phyloP scores from a whole-genome alignment of 2,888 invertebrate genomes.

The Apodemia zela region DNA sequence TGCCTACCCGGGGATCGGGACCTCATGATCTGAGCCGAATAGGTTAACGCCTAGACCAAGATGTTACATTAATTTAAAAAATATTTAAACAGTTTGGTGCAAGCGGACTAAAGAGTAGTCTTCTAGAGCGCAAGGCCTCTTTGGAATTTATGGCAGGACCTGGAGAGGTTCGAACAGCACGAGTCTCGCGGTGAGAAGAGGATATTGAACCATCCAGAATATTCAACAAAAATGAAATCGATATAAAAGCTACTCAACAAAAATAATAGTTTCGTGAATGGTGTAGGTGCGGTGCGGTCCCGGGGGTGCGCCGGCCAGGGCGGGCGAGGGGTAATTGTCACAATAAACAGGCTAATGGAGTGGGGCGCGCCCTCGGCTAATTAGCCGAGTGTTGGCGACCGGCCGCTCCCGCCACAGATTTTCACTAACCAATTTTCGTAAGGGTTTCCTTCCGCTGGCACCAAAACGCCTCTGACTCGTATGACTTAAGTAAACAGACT shows the following conservation, averaged over 20 bases:
- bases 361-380: slow-evolving; percentile 49
- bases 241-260: slow-evolving; percentile 15
- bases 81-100: too few relatives aligned
- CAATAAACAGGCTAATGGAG: slow-evolving; percentile 74
- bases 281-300: slow-evolving; percentile 23
- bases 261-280: slow-evolving; percentile 23
- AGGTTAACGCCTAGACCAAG: too few relatives aligned
- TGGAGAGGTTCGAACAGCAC: too few relatives aligned
- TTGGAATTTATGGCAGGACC: too few relatives aligned
- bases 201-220: neutral
- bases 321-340: slow-evolving; percentile 57
- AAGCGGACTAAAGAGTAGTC: too few relatives aligned
- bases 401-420: slow-evolving; percentile 20
- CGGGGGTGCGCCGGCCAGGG: slow-evolving; percentile 34
- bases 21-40: too few relatives aligned
- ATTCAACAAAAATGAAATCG: slow-evolving; percentile 5
- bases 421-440: slow-evolving; percentile 1
- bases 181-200: neutral
- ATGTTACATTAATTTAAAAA: too few relatives aligned
- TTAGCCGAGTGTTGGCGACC: slow-evolving; percentile 37
- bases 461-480: too few relatives aligned
- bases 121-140: too few relatives aligned
- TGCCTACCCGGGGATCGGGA: too few relatives aligned
- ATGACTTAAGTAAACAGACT: too few relatives aligned
- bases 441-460: neutral